Evolutionary conservation across 2,113 vertebrate species (phyloP), one percentile per base, ranked within the genome.

Genomic region (Atractosteus spatula): DNA sequence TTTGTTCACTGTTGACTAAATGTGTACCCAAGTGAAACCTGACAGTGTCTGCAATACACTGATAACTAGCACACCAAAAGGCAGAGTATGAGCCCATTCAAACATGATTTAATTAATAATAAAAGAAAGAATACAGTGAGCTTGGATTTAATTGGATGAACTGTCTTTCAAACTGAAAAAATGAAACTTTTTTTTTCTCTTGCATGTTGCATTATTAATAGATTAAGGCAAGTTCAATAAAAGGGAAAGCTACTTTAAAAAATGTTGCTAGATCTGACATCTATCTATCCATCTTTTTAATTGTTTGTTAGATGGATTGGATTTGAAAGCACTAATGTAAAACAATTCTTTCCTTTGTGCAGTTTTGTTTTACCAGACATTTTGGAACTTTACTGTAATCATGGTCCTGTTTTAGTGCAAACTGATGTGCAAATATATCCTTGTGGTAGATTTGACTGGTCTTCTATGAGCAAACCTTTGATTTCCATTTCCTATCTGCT

Each of bases 21-120:
- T 85, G 85, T 86, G 86, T 84, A 84, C 81, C 80, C 76, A 82
- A 84, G 86, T 87, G 89, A 90, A 83, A 88, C 86, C 79, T 68
- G 70, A 75, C 76, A 74, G 61, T 77, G 73, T 85, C 88, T 90
- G 89, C 83, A 75, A 83, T 70, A 81, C 79, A 67, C 88, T 89
- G 88, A 91, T 91, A 92, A 90, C 81, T 80, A 79, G 76, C 71
- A 64, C 69, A 72, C 68, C 16, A 70, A 71, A 69, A 78, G 76
- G 57, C 74, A 61, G 71, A 64, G 66, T 68, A 17, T 42, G 59
- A 72, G 71, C 29, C 77, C 72, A 74, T 78, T 79, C 78, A 77
- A 71, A 79, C 71, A 72, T 73, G 43, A 41, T 41, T 81, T 87
- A 87, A 90, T 91, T 88, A 87, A 90, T 88, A 82, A 70, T 66